phyloP scores from a whole-genome alignment of 2,888 invertebrate genomes.

The Tetragnatha montana region DNA sequence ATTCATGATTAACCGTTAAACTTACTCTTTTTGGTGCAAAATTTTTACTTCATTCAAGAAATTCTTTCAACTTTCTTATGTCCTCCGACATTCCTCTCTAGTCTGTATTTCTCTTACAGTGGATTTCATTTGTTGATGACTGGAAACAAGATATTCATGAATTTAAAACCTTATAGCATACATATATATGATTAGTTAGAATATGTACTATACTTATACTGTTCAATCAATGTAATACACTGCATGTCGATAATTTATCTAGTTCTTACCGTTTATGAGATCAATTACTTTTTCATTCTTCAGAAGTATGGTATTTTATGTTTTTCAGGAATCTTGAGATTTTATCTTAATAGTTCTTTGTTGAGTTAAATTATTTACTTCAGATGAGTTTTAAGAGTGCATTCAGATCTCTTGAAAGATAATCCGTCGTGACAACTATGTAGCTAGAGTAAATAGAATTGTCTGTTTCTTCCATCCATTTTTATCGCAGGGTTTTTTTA shows the following conservation, averaged over 20 bases:
- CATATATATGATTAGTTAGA: slow-evolving; percentile 38
- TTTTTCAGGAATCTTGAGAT: not conserved
- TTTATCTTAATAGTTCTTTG: slow-evolving; percentile 2
- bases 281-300: not conserved
- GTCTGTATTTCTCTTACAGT: not conserved
- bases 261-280: slow-evolving; percentile 35
- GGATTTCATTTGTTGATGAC: not conserved
- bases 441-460: slow-evolving; percentile 51
- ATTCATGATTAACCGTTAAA: not conserved
- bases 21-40: not conserved
- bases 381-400: not conserved
- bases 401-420: slow-evolving; percentile 25
- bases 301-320: no score
- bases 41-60: not conserved
- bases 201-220: slow-evolving; percentile 36
- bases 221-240: slow-evolving; percentile 35
- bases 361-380: not conserved
- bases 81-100: not conserved
- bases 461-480: slow-evolving; percentile 56
- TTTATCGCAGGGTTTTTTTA: slow-evolving; percentile 40
- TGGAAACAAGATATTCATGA: slow-evolving; percentile 23
- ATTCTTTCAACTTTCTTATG: not conserved
- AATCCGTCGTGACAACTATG: slow-evolving; percentile 45
- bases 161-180: slow-evolving; percentile 27
- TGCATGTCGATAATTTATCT: slow-evolving; percentile 44